A percentile compares a stretch with the other conserved stretches of the same genome.
These are phyloP conservation scores for Schmidtea mediterranea DNA, from an alignment of 1,140 invertebrate species.

Conservation along the genomic window DNA sequence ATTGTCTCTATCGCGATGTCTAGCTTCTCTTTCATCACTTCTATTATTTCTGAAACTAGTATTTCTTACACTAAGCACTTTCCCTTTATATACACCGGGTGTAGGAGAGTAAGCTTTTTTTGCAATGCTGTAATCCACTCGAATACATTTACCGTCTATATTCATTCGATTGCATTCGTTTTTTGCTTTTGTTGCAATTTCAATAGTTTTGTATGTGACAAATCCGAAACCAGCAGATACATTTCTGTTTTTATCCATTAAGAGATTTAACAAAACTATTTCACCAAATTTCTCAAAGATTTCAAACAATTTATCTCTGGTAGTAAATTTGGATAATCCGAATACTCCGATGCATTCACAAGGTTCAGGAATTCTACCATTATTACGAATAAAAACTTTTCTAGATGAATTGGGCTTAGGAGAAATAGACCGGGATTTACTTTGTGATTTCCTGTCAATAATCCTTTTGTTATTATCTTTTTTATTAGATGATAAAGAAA, in stretches of 20 bases:
- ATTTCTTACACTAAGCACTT: constrained; percentile 14
- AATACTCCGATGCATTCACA: constrained; percentile 71
- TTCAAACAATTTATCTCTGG: constrained; percentile 61
- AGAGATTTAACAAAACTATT: constrained; percentile 68
- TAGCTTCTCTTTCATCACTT: too few species aligned
- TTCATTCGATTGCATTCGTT: constrained; percentile 70
- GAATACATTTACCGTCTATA: constrained; percentile 63
- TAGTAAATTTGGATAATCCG: constrained; percentile 65
- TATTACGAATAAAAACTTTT: too few species aligned
- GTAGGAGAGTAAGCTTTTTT: constrained; percentile 81
- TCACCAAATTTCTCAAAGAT: constrained; percentile 71
- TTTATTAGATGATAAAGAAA: too few species aligned
- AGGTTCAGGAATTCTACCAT: constrained; percentile 47
- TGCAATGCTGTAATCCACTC: constrained; percentile 94
- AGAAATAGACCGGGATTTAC: too few species aligned
- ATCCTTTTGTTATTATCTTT: too few species aligned
- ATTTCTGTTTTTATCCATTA: constrained; percentile 58
- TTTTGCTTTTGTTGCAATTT: constrained; percentile 73
- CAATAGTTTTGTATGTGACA: constrained; percentile 62
- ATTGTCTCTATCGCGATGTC: too few species aligned
- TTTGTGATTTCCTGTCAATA: too few species aligned
- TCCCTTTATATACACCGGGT: constrained; percentile 86
- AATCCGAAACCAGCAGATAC: constrained; percentile 82
- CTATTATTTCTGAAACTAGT: too few species aligned
- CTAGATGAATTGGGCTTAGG: too few species aligned